phyloP scores from a whole-genome alignment of 2,888 invertebrate genomes.

The Caenorhabditis japonica region DNA sequence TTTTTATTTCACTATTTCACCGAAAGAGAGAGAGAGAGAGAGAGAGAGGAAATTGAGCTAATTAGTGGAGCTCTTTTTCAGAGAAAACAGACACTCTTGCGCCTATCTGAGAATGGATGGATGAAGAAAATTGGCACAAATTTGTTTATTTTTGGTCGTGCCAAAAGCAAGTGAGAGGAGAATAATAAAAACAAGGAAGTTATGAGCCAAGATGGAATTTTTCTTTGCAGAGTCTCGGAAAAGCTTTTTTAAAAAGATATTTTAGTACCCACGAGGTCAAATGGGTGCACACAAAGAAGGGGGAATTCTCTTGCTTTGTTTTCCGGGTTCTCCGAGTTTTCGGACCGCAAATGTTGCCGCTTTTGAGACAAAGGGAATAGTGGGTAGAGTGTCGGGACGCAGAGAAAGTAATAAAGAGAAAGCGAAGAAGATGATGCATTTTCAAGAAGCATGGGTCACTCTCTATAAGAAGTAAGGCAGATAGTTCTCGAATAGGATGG shows the following conservation, averaged over 20 bases:
- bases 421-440: constrained; percentile 27
- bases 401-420: constrained; percentile 33
- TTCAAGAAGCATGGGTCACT: constrained; percentile 9
- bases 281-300: no score
- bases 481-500: background rate
- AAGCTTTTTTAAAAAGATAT: no score
- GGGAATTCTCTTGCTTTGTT: no score
- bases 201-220: no score
- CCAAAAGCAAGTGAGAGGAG: background rate
- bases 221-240: no score
- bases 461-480: background rate
- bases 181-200: constrained; percentile 1
- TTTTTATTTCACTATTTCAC: background rate
- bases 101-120: constrained; percentile 2
- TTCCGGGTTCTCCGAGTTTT: no score
- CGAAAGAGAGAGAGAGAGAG: background rate
- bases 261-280: no score
- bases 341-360: constrained; percentile 16
- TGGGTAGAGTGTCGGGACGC: background rate
- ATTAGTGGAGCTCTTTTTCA: constrained; percentile 24
- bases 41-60: constrained; percentile 28
- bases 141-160: constrained; percentile 46
- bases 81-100: background rate
- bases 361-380: background rate
- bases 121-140: constrained; percentile 20